Base-by-base conservation (phyloP, 2,113 vertebrate species). In the Porphyrio hochstetteri region DNA sequence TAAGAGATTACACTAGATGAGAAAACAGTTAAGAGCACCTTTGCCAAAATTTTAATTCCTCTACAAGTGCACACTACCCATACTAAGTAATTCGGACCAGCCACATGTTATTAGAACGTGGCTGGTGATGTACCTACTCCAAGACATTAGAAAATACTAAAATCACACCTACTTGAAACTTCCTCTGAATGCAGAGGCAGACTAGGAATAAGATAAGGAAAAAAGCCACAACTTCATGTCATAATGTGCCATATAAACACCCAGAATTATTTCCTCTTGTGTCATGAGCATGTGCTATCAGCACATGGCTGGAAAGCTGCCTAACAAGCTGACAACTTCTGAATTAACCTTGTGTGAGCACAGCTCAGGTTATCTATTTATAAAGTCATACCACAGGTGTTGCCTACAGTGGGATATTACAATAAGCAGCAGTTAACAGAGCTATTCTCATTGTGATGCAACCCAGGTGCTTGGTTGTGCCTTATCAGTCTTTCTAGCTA, bases 351-450 rank as follows among this genome's bases (percentile, higher is more conserved):
- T 84, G 84, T 82, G 78, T 42, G 75, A 92, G 69, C 75, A 91
- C 44, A 68, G 92, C 56, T 70, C 83, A 42, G 82, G 75, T 92
- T 93, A 87, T 86, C 93, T 94, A 86, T 93, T 96, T 93, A 91
- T 91, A 60, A 95, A 92, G 81, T 40, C 92, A 42, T 44, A 83
- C 40, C 93, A 90, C 95, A 94, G 82, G 90, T 92, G 93, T 35
- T 93, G 64, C 72, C 71, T 90, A 13, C 68, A 28, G 74, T 90
- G 68, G 56, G 71, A 52, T 28, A 55, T 77, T 67, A 68, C 68
- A 90, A 40, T 17, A 67, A 74, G 90, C 79, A 93, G 84, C 75
- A 88, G 70, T 36, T 93, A 65, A 88, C 63, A 82, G 82, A 83
- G 85, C 72, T 91, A 21, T 70, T 81, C 82, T 92, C 90, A 67